phyloP scores from a whole-genome alignment of 2,113 vertebrate species.

The Coturnix japonica region DNA sequence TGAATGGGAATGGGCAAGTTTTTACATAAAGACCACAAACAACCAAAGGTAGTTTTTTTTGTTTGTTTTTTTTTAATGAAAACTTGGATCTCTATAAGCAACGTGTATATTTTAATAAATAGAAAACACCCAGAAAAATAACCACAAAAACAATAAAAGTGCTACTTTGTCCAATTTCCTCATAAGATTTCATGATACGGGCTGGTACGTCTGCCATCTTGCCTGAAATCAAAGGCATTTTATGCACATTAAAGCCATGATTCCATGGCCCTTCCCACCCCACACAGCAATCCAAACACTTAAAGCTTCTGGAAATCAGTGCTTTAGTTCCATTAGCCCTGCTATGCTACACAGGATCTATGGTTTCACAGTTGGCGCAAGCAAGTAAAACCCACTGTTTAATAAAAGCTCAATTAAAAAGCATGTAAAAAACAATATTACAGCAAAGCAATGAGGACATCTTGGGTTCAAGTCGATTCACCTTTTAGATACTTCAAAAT shows the following conservation, averaged over 20 bases:
- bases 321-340: background rate
- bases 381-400: background rate
- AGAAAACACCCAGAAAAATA: constrained; percentile 10
- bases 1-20: rapidly evolving
- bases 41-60: background rate
- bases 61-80: constrained; percentile 32
- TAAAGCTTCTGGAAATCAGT: too few relatives aligned
- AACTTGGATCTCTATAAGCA: constrained; percentile 19
- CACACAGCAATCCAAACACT: background rate
- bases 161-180: constrained; percentile 6
- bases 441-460: background rate
- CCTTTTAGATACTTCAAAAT: constrained; percentile 5
- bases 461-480: background rate
- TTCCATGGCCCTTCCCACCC: background rate
- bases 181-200: constrained; percentile 5
- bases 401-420: background rate
- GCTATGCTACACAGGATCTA: background rate
- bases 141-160: constrained; percentile 27
- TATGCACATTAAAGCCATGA: background rate
- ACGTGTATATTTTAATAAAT: constrained; percentile 56
- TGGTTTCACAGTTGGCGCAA: background rate
- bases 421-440: constrained; percentile 4
- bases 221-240: background rate
- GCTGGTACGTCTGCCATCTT: background rate
- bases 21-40: constrained; percentile 7